These are phyloP conservation scores for Agelas oroides DNA, from an alignment of 37 sponge, comb jelly and placozoan genomes.

Conservation along the genomic window DNA sequence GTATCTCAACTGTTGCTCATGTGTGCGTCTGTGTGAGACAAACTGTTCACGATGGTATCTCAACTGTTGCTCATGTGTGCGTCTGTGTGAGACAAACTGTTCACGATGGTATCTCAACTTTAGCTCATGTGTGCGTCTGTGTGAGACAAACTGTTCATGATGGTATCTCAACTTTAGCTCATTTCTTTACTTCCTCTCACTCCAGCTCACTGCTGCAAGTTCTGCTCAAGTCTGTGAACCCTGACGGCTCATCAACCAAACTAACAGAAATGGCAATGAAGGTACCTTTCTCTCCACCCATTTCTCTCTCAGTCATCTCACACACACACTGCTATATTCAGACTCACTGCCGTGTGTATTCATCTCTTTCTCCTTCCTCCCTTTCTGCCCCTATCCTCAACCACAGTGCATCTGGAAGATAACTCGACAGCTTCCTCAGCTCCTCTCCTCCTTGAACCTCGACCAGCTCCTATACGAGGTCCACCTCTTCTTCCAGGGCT, in stretches of 20 bases:
- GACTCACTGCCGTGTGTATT: background rate
- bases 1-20: no score
- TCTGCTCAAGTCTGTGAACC: conserved; percentile 50
- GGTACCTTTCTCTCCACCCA: conserved; percentile 24
- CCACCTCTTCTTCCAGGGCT: conserved; percentile 63
- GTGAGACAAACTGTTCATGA: no score
- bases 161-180: no score
- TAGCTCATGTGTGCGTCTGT: no score
- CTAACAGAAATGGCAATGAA: conserved; percentile 78
- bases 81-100: no score
- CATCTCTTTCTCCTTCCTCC: background rate
- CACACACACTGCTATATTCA: background rate
- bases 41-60: no score
- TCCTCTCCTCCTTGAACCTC: conserved; percentile 41
- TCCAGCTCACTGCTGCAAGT: conserved; percentile 73
- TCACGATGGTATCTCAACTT: no score
- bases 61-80: no score
- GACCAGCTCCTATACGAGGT: conserved; percentile 75
- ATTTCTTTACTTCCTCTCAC: no score
- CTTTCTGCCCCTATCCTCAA: background rate
- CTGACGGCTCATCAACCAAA: conserved; percentile 65
- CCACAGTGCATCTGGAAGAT: conserved; percentile 85
- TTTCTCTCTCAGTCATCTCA: background rate
- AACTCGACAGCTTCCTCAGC: conserved; percentile 52
- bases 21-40: no score